Conservation (phyloP, 2,797 vertebrate species). For the Caiman crocodilus region DNA sequence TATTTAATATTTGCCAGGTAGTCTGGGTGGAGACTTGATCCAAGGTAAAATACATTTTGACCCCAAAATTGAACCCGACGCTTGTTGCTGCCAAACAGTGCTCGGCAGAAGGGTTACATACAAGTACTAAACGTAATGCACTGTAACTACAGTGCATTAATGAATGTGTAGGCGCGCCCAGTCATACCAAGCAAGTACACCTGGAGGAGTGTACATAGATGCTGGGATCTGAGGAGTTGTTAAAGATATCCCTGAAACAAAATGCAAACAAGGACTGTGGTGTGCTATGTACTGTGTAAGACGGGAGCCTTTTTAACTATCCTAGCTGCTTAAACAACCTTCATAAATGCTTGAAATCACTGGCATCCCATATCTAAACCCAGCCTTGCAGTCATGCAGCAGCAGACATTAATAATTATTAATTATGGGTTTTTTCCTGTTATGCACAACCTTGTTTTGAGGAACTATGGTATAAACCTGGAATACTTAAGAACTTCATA, state of each 20-base stretch:
- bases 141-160: no score
- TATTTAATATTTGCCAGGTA: no score
- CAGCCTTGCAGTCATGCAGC: constrained; percentile 55
- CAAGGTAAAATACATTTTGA: no score
- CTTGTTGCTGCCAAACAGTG: no score
- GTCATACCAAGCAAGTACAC: background rate
- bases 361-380: constrained; percentile 64
- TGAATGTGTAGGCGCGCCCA: background rate
- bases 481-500: constrained; percentile 37
- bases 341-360: constrained; percentile 55
- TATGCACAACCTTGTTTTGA: constrained; percentile 62
- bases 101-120: no score
- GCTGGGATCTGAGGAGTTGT: background rate
- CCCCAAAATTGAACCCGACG: no score
- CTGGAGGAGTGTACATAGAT: background rate
- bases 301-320: constrained; percentile 42
- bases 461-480: constrained; percentile 34
- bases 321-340: constrained; percentile 52
- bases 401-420: constrained; percentile 68
- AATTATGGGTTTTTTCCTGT: constrained; percentile 65
- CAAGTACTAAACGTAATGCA: no score
- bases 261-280: constrained; percentile 32
- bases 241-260: background rate
- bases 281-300: constrained; percentile 13
- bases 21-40: no score